Percentiles rank a stretch among this genome's conserved stretches.
phyloP scores from a whole-genome alignment of 2,797 vertebrate genomes.

The Labroides dimidiatus region DNA sequence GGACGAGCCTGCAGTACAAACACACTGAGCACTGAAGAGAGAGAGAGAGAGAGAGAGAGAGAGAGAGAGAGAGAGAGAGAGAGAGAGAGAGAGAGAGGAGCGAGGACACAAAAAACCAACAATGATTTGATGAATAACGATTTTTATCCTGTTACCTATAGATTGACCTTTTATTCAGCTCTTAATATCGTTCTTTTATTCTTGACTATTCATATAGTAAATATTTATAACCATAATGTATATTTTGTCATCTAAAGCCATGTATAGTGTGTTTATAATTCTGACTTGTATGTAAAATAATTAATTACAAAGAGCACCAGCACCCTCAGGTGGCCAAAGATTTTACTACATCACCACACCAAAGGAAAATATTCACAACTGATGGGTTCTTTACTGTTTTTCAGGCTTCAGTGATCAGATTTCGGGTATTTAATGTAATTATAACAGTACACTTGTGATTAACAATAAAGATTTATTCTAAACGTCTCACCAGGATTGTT shows the following conservation, averaged over 20 bases:
- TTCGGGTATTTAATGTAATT: no score
- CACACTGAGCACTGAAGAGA: slow-evolving; percentile 67
- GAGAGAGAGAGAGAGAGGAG: no score
- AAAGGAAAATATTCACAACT: no score
- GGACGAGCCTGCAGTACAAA: slow-evolving; percentile 87
- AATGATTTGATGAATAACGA: no score
- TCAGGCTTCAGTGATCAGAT: no score
- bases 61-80: neutral
- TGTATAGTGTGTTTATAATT: neutral
- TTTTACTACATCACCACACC: neutral
- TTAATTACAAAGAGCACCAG: neutral
- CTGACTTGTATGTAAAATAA: neutral
- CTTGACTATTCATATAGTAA: neutral
- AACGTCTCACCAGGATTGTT: no score
- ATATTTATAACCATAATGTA: no score
- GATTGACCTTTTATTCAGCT: slow-evolving; percentile 20
- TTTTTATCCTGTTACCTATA: neutral
- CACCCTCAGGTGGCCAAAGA: neutral
- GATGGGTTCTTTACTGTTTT: no score
- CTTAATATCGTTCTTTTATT: slow-evolving; percentile 1
- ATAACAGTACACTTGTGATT: no score
- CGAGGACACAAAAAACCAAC: no score
- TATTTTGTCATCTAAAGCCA: neutral
- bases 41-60: slow-evolving; percentile 2
- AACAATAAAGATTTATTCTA: no score